Evolutionary conservation across 2,888 invertebrate species (phyloP), one percentile per base, ranked within the genome.

Genomic region (Eupithecia subfuscata): DNA sequence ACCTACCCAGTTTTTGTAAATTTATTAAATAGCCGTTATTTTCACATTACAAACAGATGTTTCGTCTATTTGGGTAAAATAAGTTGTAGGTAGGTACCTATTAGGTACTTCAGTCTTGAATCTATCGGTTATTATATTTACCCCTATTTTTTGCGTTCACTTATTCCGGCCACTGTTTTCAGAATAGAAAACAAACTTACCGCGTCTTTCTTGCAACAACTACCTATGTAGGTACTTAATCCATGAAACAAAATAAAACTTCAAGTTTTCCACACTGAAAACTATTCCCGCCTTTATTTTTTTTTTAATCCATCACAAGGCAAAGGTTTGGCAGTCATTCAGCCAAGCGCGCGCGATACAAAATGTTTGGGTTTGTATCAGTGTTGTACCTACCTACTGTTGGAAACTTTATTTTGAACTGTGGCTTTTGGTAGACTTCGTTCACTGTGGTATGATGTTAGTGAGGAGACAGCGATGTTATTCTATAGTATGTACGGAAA

Each of bases 291-390:
- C 85, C 84, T 77, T 84, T 16, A 14, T 48, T 85, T 87, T 86
- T 87, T 86, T 85, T 75, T 43, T 85, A 78, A 77, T 79, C 75
- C 69, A 70, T 76, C 75, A 74, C 67, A 70, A 60, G 81, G 83
- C 86, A 82, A 43, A 83, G 81, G 84, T 83, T 86, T 82, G 71
- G 82, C 82, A 81, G 82, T 80, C 84, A 86, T 86, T 82, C 89
- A 84, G 85, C 85, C 87, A 74, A 75, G 80, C 79, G 79, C 84
- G 84, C 86, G 85, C 83, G 84, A 86, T 84, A 86, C 87, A 85
- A 87, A 85, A 87, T 89, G 87, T 88, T 88, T 84, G 75, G 81
- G 70, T 78, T 76, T 67, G 34, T 82, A 83, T 80, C 76, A 77
- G 77, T 80, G 45, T 65, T 67, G 48, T 45, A 37, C 37, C 60